Evolutionary conservation across 2,797 vertebrate genomes (phyloP).

Genomic region (Masticophis lateralis): DNA sequence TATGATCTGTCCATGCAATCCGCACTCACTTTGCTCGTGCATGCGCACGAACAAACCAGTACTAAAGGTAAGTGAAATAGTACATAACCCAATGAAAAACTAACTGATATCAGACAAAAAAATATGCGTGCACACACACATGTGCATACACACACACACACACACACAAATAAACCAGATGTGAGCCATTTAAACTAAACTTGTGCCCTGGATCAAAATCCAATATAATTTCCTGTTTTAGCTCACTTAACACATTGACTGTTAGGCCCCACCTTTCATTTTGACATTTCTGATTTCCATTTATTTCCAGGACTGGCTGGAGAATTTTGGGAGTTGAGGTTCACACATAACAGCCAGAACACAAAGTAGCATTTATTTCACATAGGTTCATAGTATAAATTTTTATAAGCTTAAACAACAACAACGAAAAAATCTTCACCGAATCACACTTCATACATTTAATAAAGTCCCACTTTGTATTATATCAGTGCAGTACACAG

Average conservation of each 20-base stretch:
- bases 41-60: too few species aligned
- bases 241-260: not conserved
- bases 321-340: not conserved
- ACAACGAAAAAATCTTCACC: not conserved
- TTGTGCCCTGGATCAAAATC: not conserved
- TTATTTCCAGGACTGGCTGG: not conserved
- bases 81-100: not conserved
- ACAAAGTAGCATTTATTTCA: not conserved
- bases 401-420: not conserved
- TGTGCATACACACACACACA: fast-evolving
- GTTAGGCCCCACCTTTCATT: not conserved
- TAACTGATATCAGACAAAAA: not conserved
- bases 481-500: not conserved
- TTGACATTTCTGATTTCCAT: not conserved
- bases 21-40: too few species aligned
- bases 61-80: not conserved
- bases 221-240: not conserved
- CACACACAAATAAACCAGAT: not conserved
- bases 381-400: not conserved
- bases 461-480: not conserved
- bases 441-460: not conserved
- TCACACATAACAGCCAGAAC: not conserved
- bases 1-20: too few species aligned
- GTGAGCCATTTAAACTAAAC: not conserved
- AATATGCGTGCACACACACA: not conserved